These are phyloP conservation scores for Ctenomys sociabilis DNA, from an alignment of 2,113 vertebrate genomes.

Conservation along the genomic window DNA sequence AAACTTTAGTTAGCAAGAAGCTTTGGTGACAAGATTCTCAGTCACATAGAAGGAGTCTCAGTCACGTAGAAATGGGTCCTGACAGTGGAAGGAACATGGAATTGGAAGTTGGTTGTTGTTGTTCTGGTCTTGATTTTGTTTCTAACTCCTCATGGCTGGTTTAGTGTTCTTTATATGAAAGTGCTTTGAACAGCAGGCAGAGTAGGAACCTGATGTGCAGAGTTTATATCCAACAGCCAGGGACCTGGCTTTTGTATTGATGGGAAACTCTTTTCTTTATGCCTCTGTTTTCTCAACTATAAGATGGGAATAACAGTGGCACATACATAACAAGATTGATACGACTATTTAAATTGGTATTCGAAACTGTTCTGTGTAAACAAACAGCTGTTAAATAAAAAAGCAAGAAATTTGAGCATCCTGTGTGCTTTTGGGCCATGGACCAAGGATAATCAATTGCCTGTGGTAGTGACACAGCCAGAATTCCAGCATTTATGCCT, in stretches of 20 bases:
- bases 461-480: not conserved
- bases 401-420: not conserved
- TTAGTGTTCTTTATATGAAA: not conserved
- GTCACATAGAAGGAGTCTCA: not conserved
- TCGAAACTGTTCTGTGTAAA: not conserved
- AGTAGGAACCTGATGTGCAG: accelerated
- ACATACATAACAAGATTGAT: not conserved
- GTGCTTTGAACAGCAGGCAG: not conserved
- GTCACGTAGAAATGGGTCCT: not conserved
- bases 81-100: not conserved
- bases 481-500: not conserved
- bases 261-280: not conserved
- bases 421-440: not conserved
- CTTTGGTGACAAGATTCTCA: not conserved
- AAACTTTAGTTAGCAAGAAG: constrained; percentile 5
- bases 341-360: not conserved
- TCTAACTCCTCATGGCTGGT: not conserved
- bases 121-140: not conserved
- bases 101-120: not conserved
- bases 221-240: not conserved
- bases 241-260: not conserved
- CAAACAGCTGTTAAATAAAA: constrained; percentile 13
- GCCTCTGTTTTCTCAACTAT: not conserved
- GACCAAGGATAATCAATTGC: not conserved
- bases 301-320: not conserved